Conservation (phyloP, 1,140 invertebrate genomes). For the Macrocentrus cingulum region DNA sequence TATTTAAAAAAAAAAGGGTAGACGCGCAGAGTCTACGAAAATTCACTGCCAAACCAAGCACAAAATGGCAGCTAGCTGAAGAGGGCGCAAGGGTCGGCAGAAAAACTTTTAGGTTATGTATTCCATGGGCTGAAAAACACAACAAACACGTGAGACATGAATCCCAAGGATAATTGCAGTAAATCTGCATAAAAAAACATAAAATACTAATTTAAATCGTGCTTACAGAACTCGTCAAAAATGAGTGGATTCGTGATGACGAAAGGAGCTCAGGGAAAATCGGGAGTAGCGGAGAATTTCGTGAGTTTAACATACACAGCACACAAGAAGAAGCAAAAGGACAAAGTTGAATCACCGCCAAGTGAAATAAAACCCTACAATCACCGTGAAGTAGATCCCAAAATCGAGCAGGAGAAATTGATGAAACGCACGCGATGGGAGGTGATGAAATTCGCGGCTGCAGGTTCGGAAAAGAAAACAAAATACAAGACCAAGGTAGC, state of each 20-base stretch:
- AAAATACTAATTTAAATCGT: not conserved
- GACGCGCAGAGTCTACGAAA: too few relatives aligned
- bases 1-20: too few relatives aligned
- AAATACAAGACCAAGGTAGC: slow-evolving; percentile 64
- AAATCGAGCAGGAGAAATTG: slow-evolving; percentile 54
- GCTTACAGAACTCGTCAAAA: not conserved
- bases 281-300: slow-evolving; percentile 53
- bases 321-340: slow-evolving; percentile 55
- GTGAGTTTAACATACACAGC: slow-evolving; percentile 56
- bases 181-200: too few relatives aligned
- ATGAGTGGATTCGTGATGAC: slow-evolving; percentile 55
- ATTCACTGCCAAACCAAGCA: too few relatives aligned
- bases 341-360: not conserved
- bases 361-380: not conserved
- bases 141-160: too few relatives aligned
- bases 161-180: too few relatives aligned
- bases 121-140: too few relatives aligned
- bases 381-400: slow-evolving; percentile 23
- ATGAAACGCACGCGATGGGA: slow-evolving; percentile 65
- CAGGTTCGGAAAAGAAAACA: slow-evolving; percentile 61
- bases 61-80: too few relatives aligned
- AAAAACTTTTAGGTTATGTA: too few relatives aligned
- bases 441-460: slow-evolving; percentile 67
- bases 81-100: too few relatives aligned
- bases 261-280: slow-evolving; percentile 58